phyloP scores from a whole-genome alignment of 2,113 vertebrate genomes.

The Erythrocercus mccallii region DNA sequence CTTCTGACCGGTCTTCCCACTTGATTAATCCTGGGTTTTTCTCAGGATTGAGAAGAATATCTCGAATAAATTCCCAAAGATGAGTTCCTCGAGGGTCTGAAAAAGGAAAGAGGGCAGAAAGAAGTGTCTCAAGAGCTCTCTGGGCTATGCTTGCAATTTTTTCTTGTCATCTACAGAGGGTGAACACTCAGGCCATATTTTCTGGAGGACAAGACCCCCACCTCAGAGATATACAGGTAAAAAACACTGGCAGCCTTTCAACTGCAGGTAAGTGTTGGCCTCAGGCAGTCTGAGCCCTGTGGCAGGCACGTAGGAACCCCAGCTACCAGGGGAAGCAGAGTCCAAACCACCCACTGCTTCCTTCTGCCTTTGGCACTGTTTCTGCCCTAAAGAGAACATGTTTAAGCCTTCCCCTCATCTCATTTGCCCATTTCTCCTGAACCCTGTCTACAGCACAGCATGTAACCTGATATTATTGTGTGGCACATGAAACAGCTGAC shows the following conservation, averaged over 20 bases:
- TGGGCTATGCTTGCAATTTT: not conserved
- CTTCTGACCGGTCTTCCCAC: slow-evolving; percentile 94
- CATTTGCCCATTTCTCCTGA: not conserved
- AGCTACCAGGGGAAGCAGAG: not conserved
- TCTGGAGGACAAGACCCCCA: not conserved
- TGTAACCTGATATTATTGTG: not conserved
- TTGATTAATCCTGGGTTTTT: slow-evolving; percentile 95
- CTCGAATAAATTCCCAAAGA: slow-evolving; percentile 97
- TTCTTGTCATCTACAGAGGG: not conserved
- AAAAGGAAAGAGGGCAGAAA: not conserved
- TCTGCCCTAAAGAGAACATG: not conserved
- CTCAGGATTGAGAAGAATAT: slow-evolving; percentile 93
- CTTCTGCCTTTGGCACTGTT: not conserved
- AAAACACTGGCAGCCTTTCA: not conserved
- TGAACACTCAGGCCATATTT: not conserved
- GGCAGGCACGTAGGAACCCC: not conserved
- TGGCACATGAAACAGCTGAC: not conserved
- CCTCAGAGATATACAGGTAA: not conserved
- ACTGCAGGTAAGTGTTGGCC: not conserved
- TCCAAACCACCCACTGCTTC: not conserved
- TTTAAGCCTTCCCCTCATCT: slow-evolving; percentile 1
- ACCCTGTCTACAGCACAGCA: not conserved
- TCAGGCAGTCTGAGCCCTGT: not conserved
- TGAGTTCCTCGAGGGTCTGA: slow-evolving; percentile 91
- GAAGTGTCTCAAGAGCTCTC: not conserved